These are phyloP conservation scores for Diploscapter pachys DNA, from an alignment of 1,140 invertebrate genomes.

Conservation along the genomic window DNA sequence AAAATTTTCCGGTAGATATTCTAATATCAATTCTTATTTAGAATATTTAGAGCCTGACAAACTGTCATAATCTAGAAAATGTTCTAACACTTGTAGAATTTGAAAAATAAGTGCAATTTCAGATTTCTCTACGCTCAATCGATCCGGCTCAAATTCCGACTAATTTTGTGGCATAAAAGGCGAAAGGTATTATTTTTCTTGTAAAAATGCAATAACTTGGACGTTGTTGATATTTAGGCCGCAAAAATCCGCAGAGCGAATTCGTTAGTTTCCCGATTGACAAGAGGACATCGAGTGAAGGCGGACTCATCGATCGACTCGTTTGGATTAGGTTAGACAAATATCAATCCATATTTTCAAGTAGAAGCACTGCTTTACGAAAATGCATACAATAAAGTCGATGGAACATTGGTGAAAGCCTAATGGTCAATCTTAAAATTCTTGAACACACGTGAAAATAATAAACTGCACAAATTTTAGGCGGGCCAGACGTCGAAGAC, in stretches of 20 bases:
- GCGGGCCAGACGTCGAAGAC: slow-evolving; percentile 42
- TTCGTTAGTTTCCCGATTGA: slow-evolving; percentile 54
- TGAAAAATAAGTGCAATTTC: slow-evolving; percentile 66
- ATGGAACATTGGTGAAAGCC: background rate
- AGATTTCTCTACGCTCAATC: slow-evolving; percentile 62
- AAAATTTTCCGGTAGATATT: slow-evolving; percentile 81
- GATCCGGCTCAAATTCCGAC: slow-evolving; percentile 56
- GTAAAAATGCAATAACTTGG: background rate
- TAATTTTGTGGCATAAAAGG: slow-evolving; percentile 58
- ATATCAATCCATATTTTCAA: background rate
- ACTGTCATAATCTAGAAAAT: background rate
- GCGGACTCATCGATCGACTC: slow-evolving; percentile 58
- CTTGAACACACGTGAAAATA: background rate
- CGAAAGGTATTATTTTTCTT: slow-evolving; percentile 26
- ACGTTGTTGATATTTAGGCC: slow-evolving; percentile 25
- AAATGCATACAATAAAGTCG: too few relatives aligned
- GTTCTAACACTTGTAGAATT: background rate
- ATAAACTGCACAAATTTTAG: slow-evolving; percentile 3
- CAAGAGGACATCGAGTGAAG: slow-evolving; percentile 57
- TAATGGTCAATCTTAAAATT: background rate
- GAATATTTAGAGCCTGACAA: background rate
- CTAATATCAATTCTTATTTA: background rate
- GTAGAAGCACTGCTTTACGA: background rate
- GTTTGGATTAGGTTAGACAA: slow-evolving; percentile 33
- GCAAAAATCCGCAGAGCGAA: slow-evolving; percentile 58